A percentile compares a stretch with the other conserved stretches of the same genome.
Evolutionary conservation across 35 echinoderm and acorn worm species (phyloP).

Genomic region (Eucidaris tribuloides): DNA sequence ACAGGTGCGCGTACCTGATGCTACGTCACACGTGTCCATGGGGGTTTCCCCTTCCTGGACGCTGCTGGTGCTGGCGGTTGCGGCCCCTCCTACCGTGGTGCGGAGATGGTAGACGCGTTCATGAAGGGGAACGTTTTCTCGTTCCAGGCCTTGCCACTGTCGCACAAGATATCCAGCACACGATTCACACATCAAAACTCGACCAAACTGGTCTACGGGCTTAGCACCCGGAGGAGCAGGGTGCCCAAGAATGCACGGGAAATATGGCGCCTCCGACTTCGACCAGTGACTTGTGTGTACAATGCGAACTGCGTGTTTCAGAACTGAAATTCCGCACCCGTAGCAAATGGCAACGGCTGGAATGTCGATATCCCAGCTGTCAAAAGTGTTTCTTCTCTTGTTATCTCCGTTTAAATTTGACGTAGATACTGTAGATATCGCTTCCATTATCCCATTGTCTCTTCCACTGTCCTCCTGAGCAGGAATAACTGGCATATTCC

Average conservation of each 20-base stretch:
- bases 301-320: slow-evolving; percentile 58
- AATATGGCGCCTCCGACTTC: slow-evolving; percentile 93
- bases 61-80: not conserved
- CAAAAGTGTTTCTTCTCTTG: slow-evolving; percentile 31
- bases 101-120: slow-evolving; percentile 83
- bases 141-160: slow-evolving; percentile 89
- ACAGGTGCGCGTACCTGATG: not conserved
- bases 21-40: not conserved
- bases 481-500: slow-evolving; percentile 22
- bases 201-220: slow-evolving; percentile 87
- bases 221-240: slow-evolving; percentile 79
- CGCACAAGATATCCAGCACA: slow-evolving; percentile 81
- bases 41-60: not conserved
- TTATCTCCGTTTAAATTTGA: slow-evolving; percentile 18
- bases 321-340: slow-evolving; percentile 65
- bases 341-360: slow-evolving; percentile 80
- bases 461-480: slow-evolving; percentile 27
- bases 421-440: slow-evolving; percentile 23
- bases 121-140: slow-evolving; percentile 80
- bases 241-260: slow-evolving; percentile 85
- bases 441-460: slow-evolving; percentile 7
- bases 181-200: slow-evolving; percentile 94
- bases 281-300: slow-evolving; percentile 98
- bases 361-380: slow-evolving; percentile 71
- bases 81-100: not conserved